phyloP scores from a whole-genome alignment of 2,888 invertebrate genomes.

The Hirudinaria manillensis region DNA sequence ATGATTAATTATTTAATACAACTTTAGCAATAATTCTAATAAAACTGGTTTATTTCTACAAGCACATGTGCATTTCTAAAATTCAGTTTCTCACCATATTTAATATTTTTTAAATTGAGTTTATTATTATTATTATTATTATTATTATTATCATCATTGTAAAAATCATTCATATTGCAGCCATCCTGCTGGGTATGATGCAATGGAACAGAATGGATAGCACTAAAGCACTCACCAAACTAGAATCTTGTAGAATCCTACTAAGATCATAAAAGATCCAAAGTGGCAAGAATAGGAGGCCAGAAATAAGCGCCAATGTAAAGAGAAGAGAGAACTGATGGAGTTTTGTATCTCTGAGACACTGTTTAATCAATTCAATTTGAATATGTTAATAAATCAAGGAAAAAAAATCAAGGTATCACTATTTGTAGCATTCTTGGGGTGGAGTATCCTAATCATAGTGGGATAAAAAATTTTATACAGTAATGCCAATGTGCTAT shows the following conservation, averaged over 20 bases:
- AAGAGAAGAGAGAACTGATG: slow-evolving; percentile 81
- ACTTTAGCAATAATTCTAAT: no score
- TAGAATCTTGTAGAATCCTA: slow-evolving; percentile 61
- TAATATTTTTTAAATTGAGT: no score
- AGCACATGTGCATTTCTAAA: no score
- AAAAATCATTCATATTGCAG: background rate
- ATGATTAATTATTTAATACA: no score
- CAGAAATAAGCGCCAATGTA: slow-evolving; percentile 71
- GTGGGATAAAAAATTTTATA: no score
- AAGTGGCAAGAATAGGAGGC: slow-evolving; percentile 74
- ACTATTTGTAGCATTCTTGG: no score
- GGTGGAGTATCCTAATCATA: no score
- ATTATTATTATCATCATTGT: slow-evolving; percentile 11
- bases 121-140: no score
- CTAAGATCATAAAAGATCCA: slow-evolving; percentile 71
- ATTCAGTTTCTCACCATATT: no score
- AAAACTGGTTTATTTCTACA: no score
- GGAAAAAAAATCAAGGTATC: slow-evolving; percentile 4
- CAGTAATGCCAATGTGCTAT: no score
- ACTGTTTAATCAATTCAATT: slow-evolving; percentile 57
- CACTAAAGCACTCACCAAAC: slow-evolving; percentile 44
- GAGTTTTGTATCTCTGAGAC: slow-evolving; percentile 75
- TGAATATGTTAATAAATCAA: slow-evolving; percentile 29
- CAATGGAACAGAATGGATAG: background rate
- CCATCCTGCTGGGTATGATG: background rate